A percentile compares a stretch with the other conserved stretches of the same genome.
Conservation (phyloP, 1,140 invertebrate species). For the Phthorimaea operculella region DNA sequence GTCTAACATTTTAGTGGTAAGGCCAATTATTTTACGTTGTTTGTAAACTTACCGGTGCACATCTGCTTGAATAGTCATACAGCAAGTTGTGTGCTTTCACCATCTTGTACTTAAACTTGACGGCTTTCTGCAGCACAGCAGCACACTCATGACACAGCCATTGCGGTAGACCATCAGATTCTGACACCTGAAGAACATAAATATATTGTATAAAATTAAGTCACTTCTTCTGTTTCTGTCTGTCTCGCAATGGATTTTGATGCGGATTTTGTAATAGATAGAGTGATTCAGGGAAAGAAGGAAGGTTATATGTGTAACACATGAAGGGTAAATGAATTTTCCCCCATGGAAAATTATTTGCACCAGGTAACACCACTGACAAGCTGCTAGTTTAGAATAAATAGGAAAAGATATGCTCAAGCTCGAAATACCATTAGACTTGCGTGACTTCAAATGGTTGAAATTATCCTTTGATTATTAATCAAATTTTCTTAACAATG, state of each 20-base stretch:
- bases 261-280: too few relatives aligned
- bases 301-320: too few relatives aligned
- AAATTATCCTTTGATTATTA: not conserved
- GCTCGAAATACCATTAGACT: not conserved
- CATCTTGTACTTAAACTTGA: conserved; percentile 43
- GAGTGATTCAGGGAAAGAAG: too few relatives aligned
- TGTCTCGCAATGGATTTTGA: too few relatives aligned
- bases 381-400: too few relatives aligned
- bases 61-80: conserved; percentile 42
- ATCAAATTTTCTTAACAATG: not conserved
- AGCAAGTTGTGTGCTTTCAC: conserved; percentile 31
- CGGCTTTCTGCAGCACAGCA: conserved; percentile 29
- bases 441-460: not conserved
- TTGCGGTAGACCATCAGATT: conserved; percentile 44
- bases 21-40: not conserved
- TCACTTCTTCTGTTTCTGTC: too few relatives aligned
- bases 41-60: conserved; percentile 39
- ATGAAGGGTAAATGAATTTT: too few relatives aligned
- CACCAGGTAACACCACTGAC: too few relatives aligned
- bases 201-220: too few relatives aligned
- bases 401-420: too few relatives aligned
- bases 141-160: conserved; percentile 46
- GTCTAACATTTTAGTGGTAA: too few relatives aligned
- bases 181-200: conserved; percentile 30
- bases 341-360: too few relatives aligned